Evolutionary conservation across 1,140 invertebrate species (phyloP).

Genomic region (Hirudo medicinalis): DNA sequence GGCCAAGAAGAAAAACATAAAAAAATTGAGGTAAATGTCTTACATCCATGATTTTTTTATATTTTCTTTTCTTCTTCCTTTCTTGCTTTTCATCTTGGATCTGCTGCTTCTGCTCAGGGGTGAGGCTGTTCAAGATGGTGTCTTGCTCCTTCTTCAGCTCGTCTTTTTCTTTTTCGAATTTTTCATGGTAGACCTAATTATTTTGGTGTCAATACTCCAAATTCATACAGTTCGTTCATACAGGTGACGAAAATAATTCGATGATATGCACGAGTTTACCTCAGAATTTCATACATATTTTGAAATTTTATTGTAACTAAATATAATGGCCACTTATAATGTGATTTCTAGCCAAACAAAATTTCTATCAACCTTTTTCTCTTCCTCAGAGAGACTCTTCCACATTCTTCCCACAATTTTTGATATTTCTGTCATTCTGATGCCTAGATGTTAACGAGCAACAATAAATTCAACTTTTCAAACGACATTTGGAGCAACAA

Average conservation of each 20-base stretch:
- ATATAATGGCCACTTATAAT: neutral
- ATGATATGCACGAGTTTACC: neutral
- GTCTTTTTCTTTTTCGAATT: neutral
- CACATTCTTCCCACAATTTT: conserved; percentile 12
- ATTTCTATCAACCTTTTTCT: conserved; percentile 5
- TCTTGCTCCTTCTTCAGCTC: neutral
- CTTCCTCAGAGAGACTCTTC: conserved; percentile 6
- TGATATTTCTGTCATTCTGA: neutral
- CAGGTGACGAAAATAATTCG: neutral
- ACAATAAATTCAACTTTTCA: no score
- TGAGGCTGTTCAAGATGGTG: neutral
- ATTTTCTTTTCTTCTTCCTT: neutral
- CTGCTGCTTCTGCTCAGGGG: conserved; percentile 5
- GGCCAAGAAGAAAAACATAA: no score
- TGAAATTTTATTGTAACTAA: no score
- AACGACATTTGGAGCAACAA: no score
- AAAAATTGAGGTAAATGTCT: neutral
- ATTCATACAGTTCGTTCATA: no score
- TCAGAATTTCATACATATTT: no score
- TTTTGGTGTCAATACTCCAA: no score
- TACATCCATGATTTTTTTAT: neutral
- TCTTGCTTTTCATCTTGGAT: conserved; percentile 3
- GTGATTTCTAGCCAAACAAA: neutral
- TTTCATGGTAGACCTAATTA: conserved; percentile 8
- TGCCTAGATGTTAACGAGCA: neutral